Percentiles rank a stretch among this genome's conserved stretches.
Evolutionary conservation across 2,888 invertebrate species (phyloP).

Genomic region (Aphrophora alni): DNA sequence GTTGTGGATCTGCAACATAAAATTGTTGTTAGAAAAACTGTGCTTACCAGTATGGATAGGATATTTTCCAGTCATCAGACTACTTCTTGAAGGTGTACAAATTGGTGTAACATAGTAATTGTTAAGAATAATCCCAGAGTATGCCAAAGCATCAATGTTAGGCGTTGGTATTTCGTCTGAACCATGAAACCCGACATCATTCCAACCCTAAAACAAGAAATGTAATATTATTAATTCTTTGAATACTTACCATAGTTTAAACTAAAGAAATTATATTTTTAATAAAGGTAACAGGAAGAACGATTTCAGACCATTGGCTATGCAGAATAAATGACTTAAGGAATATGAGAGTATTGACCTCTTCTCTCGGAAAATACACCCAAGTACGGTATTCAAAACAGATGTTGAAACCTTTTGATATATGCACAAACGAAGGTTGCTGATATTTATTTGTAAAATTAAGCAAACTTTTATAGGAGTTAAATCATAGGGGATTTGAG

Average conservation of each 20-base stretch:
- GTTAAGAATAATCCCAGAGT: slow-evolving; percentile 61
- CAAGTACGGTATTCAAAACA: too few species aligned
- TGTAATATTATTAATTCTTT: too few species aligned
- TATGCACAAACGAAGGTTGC: too few species aligned
- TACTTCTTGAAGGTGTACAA: slow-evolving; percentile 62
- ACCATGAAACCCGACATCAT: slow-evolving; percentile 64
- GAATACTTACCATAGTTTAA: neutral
- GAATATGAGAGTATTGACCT: too few species aligned
- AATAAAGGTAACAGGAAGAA: neutral
- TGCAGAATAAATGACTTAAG: neutral
- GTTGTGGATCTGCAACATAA: too few species aligned
- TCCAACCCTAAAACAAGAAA: slow-evolving; percentile 61
- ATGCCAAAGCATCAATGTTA: slow-evolving; percentile 63
- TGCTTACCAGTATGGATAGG: slow-evolving; percentile 61
- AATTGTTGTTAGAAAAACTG: too few species aligned
- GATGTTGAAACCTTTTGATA: too few species aligned
- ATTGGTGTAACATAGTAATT: slow-evolving; percentile 64
- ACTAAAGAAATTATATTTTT: neutral
- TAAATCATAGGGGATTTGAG: too few species aligned
- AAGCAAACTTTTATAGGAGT: too few species aligned
- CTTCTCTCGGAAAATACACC: too few species aligned
- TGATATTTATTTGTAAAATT: too few species aligned
- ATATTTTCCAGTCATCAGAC: slow-evolving; percentile 62
- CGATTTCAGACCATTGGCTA: neutral
- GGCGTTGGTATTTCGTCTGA: slow-evolving; percentile 63